Percentiles rank a stretch among this genome's conserved stretches.
Conservation (phyloP, 2,888 invertebrate species). For the Heliconius ismenius region DNA sequence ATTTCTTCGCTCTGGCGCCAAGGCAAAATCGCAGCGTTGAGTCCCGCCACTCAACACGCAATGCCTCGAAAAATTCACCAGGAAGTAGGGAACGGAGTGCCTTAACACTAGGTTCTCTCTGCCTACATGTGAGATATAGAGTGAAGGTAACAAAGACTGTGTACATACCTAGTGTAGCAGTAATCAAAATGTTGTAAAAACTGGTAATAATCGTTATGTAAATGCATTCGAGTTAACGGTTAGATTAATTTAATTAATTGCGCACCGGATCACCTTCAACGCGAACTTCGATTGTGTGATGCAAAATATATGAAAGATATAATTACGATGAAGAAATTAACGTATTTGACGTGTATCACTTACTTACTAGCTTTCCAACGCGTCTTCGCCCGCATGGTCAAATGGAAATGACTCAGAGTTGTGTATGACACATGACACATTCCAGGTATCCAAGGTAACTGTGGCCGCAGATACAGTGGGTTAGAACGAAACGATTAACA, state of each 20-base stretch:
- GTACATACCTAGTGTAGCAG: background rate
- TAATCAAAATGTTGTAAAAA: background rate
- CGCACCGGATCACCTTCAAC: constrained; percentile 36
- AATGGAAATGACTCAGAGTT: no score
- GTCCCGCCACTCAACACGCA: background rate
- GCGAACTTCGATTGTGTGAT: constrained; percentile 27
- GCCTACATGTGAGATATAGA: no score
- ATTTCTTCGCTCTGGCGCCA: background rate
- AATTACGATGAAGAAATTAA: no score
- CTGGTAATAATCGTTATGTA: constrained; percentile 11
- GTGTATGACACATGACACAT: no score
- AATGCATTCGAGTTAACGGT: background rate
- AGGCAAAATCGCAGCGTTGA: background rate
- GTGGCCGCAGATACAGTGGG: no score
- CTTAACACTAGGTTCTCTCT: background rate
- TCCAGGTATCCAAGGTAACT: no score
- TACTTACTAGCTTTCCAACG: no score
- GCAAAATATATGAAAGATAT: constrained; percentile 17
- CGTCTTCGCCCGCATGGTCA: no score
- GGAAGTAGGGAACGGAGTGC: background rate
- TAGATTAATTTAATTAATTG: constrained; percentile 16
- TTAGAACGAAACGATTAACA: no score
- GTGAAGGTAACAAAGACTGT: no score
- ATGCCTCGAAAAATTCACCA: background rate
- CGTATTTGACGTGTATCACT: no score